Evolutionary conservation across 2,113 vertebrate genomes (phyloP), one percentile per base, ranked within the genome.

Genomic region (Ranitomeya variabilis): DNA sequence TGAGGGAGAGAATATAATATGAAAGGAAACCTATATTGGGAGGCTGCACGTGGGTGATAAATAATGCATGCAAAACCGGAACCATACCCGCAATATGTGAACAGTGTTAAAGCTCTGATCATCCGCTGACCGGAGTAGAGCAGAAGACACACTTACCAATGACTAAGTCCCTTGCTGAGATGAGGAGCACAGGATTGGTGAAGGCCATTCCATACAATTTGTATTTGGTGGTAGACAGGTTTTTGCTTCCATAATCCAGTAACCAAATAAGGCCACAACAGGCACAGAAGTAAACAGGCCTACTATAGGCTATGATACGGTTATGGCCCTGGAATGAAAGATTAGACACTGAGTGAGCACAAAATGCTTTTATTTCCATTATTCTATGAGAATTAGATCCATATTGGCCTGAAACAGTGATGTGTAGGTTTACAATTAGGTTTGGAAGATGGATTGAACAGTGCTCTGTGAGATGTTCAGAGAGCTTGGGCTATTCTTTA

Each of bases 281-380:
- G 90, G 99, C 93, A 94, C 98, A 99, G 96, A 99, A 99, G 95
- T 99, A 99, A 93, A 98, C 98, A 79, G 98, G 98, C 92, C 98
- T 96, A 94, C 98, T 99, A 95, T 99, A 99, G 66, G 98, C 98
- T 91, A 99, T 99, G 95, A 99, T 97, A 87, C 98, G 98, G 90
- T 99, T 99, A 92, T 99, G 98, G 92, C 98, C 98, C 98, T 99
- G 93, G 51, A 91, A 91, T 86, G 14, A 60, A 76, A 4, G 0
- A 5, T 5, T 16, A 62, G 45, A 85, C 10, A 37, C 6, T 73
- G 31, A 31, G 0, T 62, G 13, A 2, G 14, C 14, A 73, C 6
- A 31, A 13, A 71, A 45, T 45, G 7, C 37, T 9, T 74, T 4
- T 74, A 1, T 15, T 73, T 73, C 51, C 18, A 7, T 67, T 1